Conservation (phyloP, 2,113 vertebrate species). For the Strix uralensis region DNA sequence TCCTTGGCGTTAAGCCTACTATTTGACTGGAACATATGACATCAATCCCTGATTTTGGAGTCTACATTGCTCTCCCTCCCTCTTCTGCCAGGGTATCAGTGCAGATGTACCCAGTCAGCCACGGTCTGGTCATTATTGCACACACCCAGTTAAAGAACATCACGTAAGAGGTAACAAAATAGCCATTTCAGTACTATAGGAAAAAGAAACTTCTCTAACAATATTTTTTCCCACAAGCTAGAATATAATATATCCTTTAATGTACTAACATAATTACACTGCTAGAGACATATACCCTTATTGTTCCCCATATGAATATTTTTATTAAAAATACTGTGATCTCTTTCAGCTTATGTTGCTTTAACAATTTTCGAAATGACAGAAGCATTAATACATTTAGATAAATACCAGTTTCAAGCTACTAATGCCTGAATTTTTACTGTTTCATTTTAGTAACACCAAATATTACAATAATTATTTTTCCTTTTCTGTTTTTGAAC, state of each 20-base stretch:
- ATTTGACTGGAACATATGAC: not conserved
- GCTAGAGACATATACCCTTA: not conserved
- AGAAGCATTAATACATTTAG: not conserved
- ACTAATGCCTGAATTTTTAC: not conserved
- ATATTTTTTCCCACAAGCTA: not conserved
- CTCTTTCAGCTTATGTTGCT: not conserved
- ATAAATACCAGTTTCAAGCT: not conserved
- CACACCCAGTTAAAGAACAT: not conserved
- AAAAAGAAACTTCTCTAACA: not conserved
- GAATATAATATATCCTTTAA: not conserved
- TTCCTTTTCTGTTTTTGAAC: not conserved
- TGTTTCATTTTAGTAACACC: not conserved
- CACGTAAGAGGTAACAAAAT: not conserved
- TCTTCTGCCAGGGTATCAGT: not conserved
- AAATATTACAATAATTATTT: not conserved
- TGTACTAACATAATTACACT: not conserved
- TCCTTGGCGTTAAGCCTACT: not conserved
- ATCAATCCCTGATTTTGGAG: conserved; percentile 6
- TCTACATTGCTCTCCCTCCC: not conserved
- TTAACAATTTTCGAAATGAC: not conserved
- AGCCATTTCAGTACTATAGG: not conserved
- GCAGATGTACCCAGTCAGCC: not conserved
- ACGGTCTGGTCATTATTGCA: not conserved
- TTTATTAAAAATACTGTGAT: not conserved
- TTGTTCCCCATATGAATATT: not conserved